Evolutionary conservation across 2,113 vertebrate genomes (phyloP), one percentile per base, ranked within the genome.

Genomic region (Vanacampus margaritifer): DNA sequence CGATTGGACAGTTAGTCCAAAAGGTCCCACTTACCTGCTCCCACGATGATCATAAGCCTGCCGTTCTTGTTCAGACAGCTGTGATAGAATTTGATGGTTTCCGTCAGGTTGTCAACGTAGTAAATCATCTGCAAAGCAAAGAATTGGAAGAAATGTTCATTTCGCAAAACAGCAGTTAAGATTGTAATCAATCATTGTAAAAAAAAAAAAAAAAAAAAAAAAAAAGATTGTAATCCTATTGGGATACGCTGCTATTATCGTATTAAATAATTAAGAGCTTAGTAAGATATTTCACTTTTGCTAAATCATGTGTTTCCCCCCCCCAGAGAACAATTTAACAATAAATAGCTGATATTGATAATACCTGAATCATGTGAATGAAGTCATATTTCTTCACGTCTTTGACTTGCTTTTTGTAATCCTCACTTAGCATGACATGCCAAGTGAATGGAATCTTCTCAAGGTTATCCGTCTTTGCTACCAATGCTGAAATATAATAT

Each of bases 311-410:
- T n/a, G n/a, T n/a, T n/a, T n/a, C n/a, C n/a, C n/a, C n/a, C 4
- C 4, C 28, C 28, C 28, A 32, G 28, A 32, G 28, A 32, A 4
- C 28, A 32, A 32, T 32, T 32, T 4, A 32, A 32, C 28, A 32
- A 32, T 32, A 32, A 32, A 32, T 32, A 32, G 28, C n/a, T n/a
- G n/a, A n/a, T n/a, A n/a, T n/a, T n/a, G n/a, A n/a, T 60, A 10
- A 87, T 88, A 96, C 94, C 95, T 97, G 95, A 82, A 96, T 91
- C 94, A 96, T 94, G 83, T 96, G 93, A 84, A 97, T 94, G 73
- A 98, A 94, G 78, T 95, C 93, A 91, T 92, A 96, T 72, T 81
- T 94, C 84, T 90, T 90, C 67, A 82, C 4, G 21, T 89, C 81
- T 63, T 86, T 91, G 56, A 90, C 82, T 85, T 91, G 84, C 53